Evolutionary conservation across 1,140 invertebrate genomes (phyloP), one percentile per base, ranked within the genome.

Genomic region (Trinorchestia longiramus): DNA sequence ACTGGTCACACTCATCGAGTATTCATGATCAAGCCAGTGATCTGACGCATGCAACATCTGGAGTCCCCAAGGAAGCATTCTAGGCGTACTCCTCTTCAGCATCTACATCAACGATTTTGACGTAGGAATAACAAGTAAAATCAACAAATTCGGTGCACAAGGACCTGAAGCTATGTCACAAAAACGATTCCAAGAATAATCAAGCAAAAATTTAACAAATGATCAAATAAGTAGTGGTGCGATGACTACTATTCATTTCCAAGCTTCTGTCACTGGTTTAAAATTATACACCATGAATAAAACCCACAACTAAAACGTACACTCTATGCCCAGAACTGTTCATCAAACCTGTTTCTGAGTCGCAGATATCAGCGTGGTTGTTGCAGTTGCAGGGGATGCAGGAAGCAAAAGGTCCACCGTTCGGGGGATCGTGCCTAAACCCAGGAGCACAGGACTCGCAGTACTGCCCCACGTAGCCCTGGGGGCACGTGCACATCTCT

Each of bases 331-430:
- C 28, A 11, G 28, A 36, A 77, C 8, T 77, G 28, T 77, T 77
- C 28, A 19, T 1, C 28, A 77, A 95, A 98, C 98, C 99, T 94
- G 99, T 99, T 97, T 99, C 99, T 19, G 99, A 98, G 97, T 99
- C 99, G 97, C 99, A 99, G 97, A 99, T 99, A 96, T 99, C 98
- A 0, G 99, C 99, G 97, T 99, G 99, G 1, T 98, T 98, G 97
- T 99, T 99, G 97, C 99, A 99, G 97, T 99, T 98, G 97, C 99
- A 99, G 90, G 99, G 98, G 43, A 99, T 98, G 97, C 99, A 99
- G 3, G 98, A 98, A 92, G 99, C 98, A 97, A 99, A 99, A 0
- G 99, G 98, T 28, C 99, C 99, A 19, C 99, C 99, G 96, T 98
- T 98, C 0, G 99, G 98, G 0, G 99, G 98, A 96, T 99, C 98